Percentiles rank a stretch among this genome's conserved stretches.
phyloP scores from a whole-genome alignment of 2,888 invertebrate species.

The Spicauda simplicius region DNA sequence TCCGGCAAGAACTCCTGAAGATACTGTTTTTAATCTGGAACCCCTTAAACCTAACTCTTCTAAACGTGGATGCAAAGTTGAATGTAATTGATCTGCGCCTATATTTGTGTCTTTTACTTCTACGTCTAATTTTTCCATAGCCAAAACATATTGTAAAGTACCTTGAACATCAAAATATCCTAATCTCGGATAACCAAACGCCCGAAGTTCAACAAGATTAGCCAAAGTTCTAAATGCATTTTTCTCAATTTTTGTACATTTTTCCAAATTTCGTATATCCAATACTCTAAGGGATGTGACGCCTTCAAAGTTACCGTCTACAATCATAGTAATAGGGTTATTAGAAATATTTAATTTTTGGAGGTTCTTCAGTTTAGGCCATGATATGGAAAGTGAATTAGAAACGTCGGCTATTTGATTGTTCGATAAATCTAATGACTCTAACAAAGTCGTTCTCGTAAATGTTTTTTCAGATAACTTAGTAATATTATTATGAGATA shows the following conservation, averaged over 20 bases:
- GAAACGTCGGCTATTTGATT: conserved; percentile 87
- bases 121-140: conserved; percentile 90
- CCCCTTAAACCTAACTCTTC: conserved; percentile 90
- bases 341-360: conserved; percentile 91
- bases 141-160: conserved; percentile 89
- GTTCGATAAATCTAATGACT: conserved; percentile 90
- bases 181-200: conserved; percentile 90
- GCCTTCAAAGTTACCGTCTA: conserved; percentile 90
- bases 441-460: conserved; percentile 91
- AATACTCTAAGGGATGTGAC: conserved; percentile 87
- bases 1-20: conserved; percentile 93
- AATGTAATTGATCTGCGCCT: conserved; percentile 92
- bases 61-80: conserved; percentile 91
- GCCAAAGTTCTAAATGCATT: conserved; percentile 90
- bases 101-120: conserved; percentile 94
- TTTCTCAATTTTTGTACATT: conserved; percentile 92
- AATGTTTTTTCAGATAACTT: conserved; percentile 88
- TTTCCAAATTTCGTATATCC: conserved; percentile 87
- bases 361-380: conserved; percentile 89
- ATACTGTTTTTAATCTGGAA: conserved; percentile 89
- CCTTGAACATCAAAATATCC: conserved; percentile 95
- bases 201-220: conserved; percentile 88
- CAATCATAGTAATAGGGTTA: conserved; percentile 92
- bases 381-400: conserved; percentile 86
- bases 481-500: conserved; percentile 90